Conservation (phyloP, 2,888 invertebrate species). For the Melinaea marsaeus region DNA sequence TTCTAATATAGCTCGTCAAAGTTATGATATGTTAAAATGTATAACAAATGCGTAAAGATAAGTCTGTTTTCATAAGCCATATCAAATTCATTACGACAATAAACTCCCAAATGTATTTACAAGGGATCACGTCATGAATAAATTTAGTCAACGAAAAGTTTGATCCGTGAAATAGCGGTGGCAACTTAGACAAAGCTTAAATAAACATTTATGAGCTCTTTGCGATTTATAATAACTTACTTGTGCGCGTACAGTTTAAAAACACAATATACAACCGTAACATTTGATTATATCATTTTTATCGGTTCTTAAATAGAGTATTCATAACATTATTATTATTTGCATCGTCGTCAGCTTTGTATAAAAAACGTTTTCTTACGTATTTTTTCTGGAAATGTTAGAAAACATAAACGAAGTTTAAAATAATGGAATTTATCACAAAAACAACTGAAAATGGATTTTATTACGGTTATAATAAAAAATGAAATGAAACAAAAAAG, state of each 20-base stretch:
- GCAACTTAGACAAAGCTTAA: constrained; percentile 61
- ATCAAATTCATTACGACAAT: constrained; percentile 77
- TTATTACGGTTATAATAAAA: no score
- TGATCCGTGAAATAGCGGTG: constrained; percentile 69
- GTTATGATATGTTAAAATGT: constrained; percentile 23
- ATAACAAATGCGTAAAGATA: constrained; percentile 47
- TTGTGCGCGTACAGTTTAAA: not conserved
- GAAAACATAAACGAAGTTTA: no score
- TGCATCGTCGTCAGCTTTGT: no score
- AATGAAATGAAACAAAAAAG: no score
- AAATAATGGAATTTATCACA: no score
- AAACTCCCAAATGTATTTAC: constrained; percentile 76
- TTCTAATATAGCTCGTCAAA: not conserved
- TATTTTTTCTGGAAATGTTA: no score
- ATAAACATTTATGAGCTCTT: constrained; percentile 32
- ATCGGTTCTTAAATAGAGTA: no score
- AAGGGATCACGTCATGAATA: constrained; percentile 76
- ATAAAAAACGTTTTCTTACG: no score
- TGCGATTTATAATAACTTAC: constrained; percentile 11
- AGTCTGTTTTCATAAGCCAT: constrained; percentile 67
- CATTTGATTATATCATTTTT: not conserved
- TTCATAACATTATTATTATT: no score
- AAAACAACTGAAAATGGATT: no score
- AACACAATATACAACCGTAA: not conserved
- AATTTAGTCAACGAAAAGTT: constrained; percentile 72